Evolutionary conservation across 2,797 vertebrate species (phyloP).

Genomic region (Echeneis naucrates): DNA sequence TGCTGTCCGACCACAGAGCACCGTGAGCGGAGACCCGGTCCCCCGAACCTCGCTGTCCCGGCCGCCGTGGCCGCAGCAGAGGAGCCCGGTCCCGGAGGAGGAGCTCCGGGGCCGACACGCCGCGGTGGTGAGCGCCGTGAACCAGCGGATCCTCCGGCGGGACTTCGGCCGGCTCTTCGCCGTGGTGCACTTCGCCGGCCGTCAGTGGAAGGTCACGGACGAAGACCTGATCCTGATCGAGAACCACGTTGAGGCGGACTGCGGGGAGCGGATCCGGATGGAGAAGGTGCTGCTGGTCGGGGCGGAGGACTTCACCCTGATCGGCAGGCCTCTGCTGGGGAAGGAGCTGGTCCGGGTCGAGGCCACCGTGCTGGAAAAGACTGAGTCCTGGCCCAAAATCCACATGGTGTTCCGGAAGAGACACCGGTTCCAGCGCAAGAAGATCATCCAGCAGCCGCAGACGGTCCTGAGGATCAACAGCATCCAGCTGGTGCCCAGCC

Average conservation of each 20-base stretch:
- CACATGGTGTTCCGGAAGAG: slow-evolving; percentile 89
- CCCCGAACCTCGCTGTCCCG: slow-evolving; percentile 89
- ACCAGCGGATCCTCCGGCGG: slow-evolving; percentile 77
- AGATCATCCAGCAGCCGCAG: slow-evolving; percentile 85
- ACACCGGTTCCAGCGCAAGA: slow-evolving; percentile 86
- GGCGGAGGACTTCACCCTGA: slow-evolving; percentile 89
- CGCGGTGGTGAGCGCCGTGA: slow-evolving; percentile 88
- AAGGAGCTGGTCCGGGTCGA: slow-evolving; percentile 90
- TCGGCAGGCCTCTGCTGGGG: slow-evolving; percentile 91
- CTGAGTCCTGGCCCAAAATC: slow-evolving; percentile 91
- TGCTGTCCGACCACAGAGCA: slow-evolving; percentile 45
- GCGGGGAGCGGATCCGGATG: slow-evolving; percentile 91
- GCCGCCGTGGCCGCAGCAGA: slow-evolving; percentile 88
- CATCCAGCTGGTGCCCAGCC: slow-evolving; percentile 86
- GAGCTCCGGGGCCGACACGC: slow-evolving; percentile 76
- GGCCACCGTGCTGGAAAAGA: slow-evolving; percentile 95
- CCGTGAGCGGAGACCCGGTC: slow-evolving; percentile 49
- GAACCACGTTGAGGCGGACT: slow-evolving; percentile 87
- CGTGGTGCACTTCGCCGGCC: slow-evolving; percentile 92
- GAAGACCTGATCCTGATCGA: slow-evolving; percentile 94
- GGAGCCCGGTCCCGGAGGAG: slow-evolving; percentile 70
- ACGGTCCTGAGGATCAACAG: slow-evolving; percentile 92
- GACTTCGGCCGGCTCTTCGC: slow-evolving; percentile 91
- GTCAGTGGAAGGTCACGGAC: slow-evolving; percentile 94
- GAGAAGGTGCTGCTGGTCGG: slow-evolving; percentile 90